phyloP scores from a whole-genome alignment of 2,113 vertebrate genomes.

The Erinaceus europaeus region DNA sequence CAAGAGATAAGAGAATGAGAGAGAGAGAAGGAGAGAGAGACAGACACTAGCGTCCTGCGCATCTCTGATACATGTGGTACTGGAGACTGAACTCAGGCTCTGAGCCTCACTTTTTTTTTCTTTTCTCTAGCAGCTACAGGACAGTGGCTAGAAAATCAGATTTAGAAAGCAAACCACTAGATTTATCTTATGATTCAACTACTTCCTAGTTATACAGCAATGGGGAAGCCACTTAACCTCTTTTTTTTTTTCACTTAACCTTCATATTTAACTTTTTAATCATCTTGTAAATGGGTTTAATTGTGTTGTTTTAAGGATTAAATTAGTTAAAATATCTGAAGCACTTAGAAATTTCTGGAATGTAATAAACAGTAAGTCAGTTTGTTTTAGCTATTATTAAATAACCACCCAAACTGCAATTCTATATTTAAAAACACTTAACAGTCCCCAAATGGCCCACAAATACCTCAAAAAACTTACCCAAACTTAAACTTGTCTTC shows the following conservation, averaged over 20 bases:
- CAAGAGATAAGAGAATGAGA: too few species aligned
- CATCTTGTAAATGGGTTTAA: background rate
- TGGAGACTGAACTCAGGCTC: too few species aligned
- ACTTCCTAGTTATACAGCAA: background rate
- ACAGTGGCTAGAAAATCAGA: too few species aligned
- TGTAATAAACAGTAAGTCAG: background rate
- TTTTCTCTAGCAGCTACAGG: too few species aligned
- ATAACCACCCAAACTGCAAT: background rate
- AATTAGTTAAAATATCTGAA: background rate
- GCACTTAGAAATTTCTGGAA: background rate
- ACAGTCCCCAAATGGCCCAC: background rate
- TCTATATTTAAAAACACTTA: background rate
- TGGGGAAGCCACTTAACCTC: background rate
- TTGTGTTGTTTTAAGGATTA: background rate
- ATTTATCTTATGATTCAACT: background rate
- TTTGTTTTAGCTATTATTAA: background rate
- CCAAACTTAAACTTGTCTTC: background rate
- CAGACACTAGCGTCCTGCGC: too few species aligned
- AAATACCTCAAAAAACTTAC: background rate
- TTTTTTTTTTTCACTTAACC: background rate
- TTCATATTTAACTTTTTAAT: background rate
- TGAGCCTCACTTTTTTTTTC: too few species aligned
- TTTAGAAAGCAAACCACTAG: too few species aligned
- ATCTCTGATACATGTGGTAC: too few species aligned
- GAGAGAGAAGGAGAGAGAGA: too few species aligned